These are phyloP conservation scores for Actinostola sp. DNA, from an alignment of 92 coral and sea anemone genomes.

Conservation along the genomic window DNA sequence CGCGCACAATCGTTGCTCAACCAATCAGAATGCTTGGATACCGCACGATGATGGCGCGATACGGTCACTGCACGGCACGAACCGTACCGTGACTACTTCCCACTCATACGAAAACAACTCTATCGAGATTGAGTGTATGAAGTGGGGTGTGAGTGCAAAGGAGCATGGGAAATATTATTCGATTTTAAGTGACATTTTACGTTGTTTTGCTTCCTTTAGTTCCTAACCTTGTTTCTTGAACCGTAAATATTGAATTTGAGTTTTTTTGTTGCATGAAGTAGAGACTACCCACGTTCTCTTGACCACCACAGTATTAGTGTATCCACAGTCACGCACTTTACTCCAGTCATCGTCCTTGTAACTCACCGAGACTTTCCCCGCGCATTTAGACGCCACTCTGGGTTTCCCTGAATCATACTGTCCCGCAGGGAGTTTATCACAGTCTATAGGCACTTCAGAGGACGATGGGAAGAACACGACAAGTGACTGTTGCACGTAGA, in stretches of 20 bases:
- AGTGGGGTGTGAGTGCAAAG: too few relatives aligned
- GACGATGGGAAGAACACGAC: conserved; percentile 49
- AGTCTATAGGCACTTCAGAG: neutral
- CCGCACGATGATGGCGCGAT: too few relatives aligned
- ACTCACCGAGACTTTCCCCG: conserved; percentile 48
- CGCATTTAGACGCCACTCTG: conserved; percentile 36
- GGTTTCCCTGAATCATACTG: conserved; percentile 10
- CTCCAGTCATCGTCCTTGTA: conserved; percentile 44
- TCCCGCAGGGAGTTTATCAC: neutral
- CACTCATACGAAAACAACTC: too few relatives aligned
- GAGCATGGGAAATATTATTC: too few relatives aligned
- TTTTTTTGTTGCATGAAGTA: conserved; percentile 47
- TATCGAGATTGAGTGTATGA: too few relatives aligned
- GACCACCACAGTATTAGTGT: conserved; percentile 11
- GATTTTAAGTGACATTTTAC: too few relatives aligned
- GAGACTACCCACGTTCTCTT: conserved; percentile 66
- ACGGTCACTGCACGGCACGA: too few relatives aligned
- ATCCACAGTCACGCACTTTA: conserved; percentile 18
- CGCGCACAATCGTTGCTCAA: too few relatives aligned
- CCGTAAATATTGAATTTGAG: neutral
- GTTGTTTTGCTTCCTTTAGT: too few relatives aligned
- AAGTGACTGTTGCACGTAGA: conserved; percentile 38
- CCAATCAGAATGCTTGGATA: too few relatives aligned
- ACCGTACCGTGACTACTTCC: too few relatives aligned
- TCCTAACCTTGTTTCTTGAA: neutral